Base-by-base conservation (phyloP, 2,888 invertebrate genomes). In the Brachyptera putata region DNA sequence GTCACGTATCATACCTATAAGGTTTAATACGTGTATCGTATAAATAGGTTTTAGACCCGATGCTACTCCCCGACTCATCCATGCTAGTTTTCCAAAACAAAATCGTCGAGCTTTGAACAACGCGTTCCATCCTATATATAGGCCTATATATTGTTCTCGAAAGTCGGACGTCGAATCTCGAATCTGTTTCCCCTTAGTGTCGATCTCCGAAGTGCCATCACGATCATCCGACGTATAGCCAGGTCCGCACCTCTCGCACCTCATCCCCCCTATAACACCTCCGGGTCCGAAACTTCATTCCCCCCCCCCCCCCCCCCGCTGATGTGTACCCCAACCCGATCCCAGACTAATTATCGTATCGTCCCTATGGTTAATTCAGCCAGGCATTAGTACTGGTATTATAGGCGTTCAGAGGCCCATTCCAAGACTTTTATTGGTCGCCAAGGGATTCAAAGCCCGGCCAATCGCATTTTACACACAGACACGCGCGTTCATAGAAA, bases 391-490 rank as follows among this genome's bases (percentile, higher is more conserved):
- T 80, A 80, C 69, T 78, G 81, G 81, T 79, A 81, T 83, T 82
- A 82, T 82, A 81, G 81, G 82, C 80, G 82, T 81, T 81, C 79
- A 76, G 82, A 82, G 83, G 81, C 81, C 81, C 80, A 82, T 83
- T 82, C 80, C 79, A 78, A 79, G 77, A 77, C 78, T 79, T 81
- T 81, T 82, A 82, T 81, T 79, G 80, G 74, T 79, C 81, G 81
- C 73, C 70, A 77, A 77, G 82, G 81, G 73, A 62, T 59, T 60
- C 36, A 57, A 43, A 36, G 34, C 21, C 57, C 39, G 56, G 37
- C 60, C 60, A 60, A 63, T 57, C 57, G 63, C 58, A 58, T 56
- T 58, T 48, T 57, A 57, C 24, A 26, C 55, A 22, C 37, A 22
- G 13, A 37, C 34, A 14, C 55, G 16, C 55, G 55, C n/a, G 11